Percentiles rank a stretch among this genome's conserved stretches.
Evolutionary conservation across 1,140 invertebrate species (phyloP).

Genomic region (Plectrocnemia conspersa): DNA sequence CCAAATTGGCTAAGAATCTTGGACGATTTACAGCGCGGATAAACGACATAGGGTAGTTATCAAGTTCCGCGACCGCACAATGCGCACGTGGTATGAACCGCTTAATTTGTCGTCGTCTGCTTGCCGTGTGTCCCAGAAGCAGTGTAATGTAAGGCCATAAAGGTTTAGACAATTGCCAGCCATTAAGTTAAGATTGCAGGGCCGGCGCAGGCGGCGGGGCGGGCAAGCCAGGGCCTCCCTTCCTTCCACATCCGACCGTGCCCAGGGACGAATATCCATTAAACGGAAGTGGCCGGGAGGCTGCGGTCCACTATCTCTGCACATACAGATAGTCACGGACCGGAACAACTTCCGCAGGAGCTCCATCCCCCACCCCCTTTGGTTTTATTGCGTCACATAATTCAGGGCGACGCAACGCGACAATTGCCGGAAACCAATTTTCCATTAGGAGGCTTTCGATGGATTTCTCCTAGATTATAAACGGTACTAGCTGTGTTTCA

Average conservation of each 20-base stretch:
- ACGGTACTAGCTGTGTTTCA: too few species aligned
- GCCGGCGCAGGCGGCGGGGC: neutral
- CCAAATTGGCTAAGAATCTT: too few species aligned
- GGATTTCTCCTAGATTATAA: too few species aligned
- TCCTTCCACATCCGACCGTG: neutral
- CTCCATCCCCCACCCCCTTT: neutral
- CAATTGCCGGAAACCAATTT: too few species aligned
- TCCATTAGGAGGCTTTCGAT: too few species aligned
- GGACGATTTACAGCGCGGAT: too few species aligned
- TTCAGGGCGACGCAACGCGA: too few species aligned
- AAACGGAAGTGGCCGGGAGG: conserved; percentile 17
- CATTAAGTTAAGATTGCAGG: conserved; percentile 26
- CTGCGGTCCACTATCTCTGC: conserved; percentile 7
- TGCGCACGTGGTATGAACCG: neutral
- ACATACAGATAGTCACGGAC: neutral
- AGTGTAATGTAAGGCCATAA: conserved; percentile 17
- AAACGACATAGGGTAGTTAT: too few species aligned
- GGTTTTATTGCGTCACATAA: neutral
- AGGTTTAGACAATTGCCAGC: conserved; percentile 28
- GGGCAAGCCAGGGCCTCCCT: neutral
- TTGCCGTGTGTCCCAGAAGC: neutral
- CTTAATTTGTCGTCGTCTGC: conserved; percentile 17
- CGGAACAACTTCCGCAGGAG: too few species aligned
- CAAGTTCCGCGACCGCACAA: too few species aligned
- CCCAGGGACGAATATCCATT: conserved; percentile 26